phyloP scores from a whole-genome alignment of 1,140 invertebrate species.

The Metaphire vulgaris region DNA sequence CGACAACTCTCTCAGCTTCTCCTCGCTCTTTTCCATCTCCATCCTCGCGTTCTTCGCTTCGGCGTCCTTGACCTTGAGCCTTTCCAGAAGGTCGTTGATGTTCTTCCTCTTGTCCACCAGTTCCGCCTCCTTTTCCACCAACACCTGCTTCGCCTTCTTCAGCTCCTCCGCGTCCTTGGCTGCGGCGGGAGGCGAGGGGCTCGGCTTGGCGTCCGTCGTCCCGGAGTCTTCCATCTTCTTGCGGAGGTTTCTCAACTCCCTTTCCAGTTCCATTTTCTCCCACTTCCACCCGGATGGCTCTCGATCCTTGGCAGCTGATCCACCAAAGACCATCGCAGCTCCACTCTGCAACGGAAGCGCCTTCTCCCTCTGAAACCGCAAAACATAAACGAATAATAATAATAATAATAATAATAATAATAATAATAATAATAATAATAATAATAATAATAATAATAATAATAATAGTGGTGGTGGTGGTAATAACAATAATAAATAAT shows the following conservation, averaged over 20 bases:
- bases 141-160: background rate
- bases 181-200: background rate
- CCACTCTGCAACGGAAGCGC: background rate
- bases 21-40: slow-evolving; percentile 1
- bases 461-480: no score
- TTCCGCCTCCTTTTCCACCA: background rate
- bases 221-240: background rate
- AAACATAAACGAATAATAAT: no score
- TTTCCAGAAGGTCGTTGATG: slow-evolving; percentile 4
- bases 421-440: no score
- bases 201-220: background rate
- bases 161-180: background rate
- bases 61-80: background rate
- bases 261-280: background rate
- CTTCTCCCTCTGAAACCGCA: no score
- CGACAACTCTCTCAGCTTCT: slow-evolving; percentile 9
- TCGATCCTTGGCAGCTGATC: background rate
- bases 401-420: no score
- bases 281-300: background rate
- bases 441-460: no score
- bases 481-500: no score
- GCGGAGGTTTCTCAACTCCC: background rate
- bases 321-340: background rate
- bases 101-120: background rate
- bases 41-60: background rate